These are phyloP conservation scores for Sinotaia quadrata DNA, from an alignment of 2,888 invertebrate genomes.

Conservation along the genomic window DNA sequence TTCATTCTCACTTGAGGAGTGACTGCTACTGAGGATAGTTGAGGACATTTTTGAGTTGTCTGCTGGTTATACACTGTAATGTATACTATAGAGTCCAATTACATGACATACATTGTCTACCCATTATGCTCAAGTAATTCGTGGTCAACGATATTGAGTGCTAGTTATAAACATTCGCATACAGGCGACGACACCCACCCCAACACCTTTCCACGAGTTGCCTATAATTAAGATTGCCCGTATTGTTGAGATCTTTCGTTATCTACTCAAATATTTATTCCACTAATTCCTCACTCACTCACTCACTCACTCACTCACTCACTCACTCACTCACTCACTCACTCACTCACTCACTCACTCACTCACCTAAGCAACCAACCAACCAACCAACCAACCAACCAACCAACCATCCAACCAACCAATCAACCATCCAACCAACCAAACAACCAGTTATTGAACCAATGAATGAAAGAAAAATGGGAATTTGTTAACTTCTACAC, in stretches of 20 bases:
- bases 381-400: neutral
- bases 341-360: neutral
- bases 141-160: too few species aligned
- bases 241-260: neutral
- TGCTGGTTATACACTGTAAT: too few species aligned
- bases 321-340: neutral
- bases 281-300: neutral
- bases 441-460: too few species aligned
- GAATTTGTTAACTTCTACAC: too few species aligned
- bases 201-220: neutral
- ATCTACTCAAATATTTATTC: neutral
- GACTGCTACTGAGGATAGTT: too few species aligned
- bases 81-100: too few species aligned
- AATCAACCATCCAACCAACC: neutral
- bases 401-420: neutral
- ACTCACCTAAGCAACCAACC: neutral
- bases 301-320: neutral
- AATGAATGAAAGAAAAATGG: too few species aligned
- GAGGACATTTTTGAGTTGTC: too few species aligned
- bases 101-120: too few species aligned
- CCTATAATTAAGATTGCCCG: neutral
- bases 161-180: too few species aligned
- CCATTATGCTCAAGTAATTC: too few species aligned
- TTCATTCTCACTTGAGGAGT: too few species aligned
- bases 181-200: neutral